Percentiles rank a stretch among this genome's conserved stretches.
These are phyloP conservation scores for Cheirogaleus major DNA, from an alignment of 2,797 vertebrate species.

Conservation along the genomic window DNA sequence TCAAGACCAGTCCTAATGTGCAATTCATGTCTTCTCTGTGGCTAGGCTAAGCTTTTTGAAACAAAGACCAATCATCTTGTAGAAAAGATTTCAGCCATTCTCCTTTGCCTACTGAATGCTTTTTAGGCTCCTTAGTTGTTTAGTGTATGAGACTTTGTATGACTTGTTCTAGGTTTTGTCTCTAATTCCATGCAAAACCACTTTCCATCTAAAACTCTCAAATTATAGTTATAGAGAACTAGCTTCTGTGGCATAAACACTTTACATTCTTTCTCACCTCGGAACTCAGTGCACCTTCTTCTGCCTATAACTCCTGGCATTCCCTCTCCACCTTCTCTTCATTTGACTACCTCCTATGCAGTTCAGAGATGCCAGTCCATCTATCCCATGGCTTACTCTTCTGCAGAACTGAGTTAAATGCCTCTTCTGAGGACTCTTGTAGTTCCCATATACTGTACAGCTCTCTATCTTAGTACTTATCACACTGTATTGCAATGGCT, in stretches of 20 bases:
- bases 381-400: neutral
- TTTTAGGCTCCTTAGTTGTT: neutral
- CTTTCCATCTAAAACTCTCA: neutral
- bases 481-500: neutral
- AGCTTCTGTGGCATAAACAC: neutral
- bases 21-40: neutral
- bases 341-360: neutral
- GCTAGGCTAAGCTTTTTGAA: neutral
- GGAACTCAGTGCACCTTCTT: neutral
- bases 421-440: neutral
- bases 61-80: neutral
- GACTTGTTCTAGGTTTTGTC: neutral
- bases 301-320: neutral
- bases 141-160: neutral
- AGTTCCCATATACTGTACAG: fast-evolving
- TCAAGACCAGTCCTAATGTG: neutral
- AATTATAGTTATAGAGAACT: neutral
- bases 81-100: neutral
- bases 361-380: neutral
- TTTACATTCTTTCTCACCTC: neutral
- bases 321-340: neutral
- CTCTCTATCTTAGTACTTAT: neutral
- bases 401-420: neutral
- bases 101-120: neutral
- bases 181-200: neutral